These are phyloP conservation scores for Campylorhamphus procurvoides DNA, from an alignment of 2,113 vertebrate genomes.

Conservation along the genomic window DNA sequence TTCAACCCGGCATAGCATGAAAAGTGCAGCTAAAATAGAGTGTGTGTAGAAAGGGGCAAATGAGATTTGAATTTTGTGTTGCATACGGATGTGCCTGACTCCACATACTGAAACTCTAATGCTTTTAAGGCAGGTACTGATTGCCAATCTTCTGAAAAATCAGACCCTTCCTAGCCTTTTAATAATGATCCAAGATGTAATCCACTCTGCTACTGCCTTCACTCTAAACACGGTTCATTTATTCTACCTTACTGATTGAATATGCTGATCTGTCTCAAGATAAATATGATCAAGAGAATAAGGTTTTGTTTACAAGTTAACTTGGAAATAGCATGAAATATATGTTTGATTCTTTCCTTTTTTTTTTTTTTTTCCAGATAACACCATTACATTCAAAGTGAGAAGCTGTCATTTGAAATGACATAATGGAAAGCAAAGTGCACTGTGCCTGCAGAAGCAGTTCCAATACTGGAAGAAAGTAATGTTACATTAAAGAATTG, in stretches of 20 bases:
- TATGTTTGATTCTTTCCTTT: neutral
- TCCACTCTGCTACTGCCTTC: neutral
- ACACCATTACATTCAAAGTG: neutral
- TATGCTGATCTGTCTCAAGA: neutral
- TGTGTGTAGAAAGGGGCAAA: neutral
- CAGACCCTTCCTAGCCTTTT: neutral
- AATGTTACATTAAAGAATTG: neutral
- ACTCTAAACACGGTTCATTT: neutral
- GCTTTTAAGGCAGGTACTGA: neutral
- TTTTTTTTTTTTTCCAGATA: neutral
- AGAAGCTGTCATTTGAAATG: neutral
- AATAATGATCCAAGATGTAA: neutral
- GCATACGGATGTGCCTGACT: neutral
- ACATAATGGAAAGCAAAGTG: neutral
- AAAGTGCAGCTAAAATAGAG: neutral
- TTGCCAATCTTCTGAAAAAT: neutral
- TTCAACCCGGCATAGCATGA: neutral
- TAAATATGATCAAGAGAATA: neutral
- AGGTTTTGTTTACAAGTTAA: neutral
- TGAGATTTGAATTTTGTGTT: neutral
- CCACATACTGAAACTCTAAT: neutral
- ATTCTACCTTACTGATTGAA: neutral
- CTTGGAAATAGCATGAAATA: neutral
- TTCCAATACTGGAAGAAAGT: neutral
- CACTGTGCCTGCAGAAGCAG: neutral